Percentiles rank a stretch among this genome's conserved stretches.
Evolutionary conservation across 2,113 vertebrate genomes (phyloP).

Genomic region (Anser cygnoides): DNA sequence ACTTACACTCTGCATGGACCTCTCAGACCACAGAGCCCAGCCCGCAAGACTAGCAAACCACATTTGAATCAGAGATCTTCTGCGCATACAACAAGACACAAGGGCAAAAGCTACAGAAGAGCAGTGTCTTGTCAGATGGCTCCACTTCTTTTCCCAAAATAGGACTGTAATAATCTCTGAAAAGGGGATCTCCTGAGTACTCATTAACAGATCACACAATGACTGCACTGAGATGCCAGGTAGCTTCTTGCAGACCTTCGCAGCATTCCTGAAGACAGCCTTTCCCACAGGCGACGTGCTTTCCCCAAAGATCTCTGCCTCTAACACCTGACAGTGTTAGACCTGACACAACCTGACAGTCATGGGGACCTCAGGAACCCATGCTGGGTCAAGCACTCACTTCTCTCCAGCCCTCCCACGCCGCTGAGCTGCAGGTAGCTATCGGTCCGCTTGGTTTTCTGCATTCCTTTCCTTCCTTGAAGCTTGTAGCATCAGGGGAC

Average conservation of each 20-base stretch:
- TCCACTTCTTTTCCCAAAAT: background rate
- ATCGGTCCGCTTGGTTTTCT: background rate
- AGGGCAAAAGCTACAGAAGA: background rate
- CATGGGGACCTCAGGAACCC: background rate
- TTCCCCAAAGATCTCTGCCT: background rate
- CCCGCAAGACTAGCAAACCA: background rate
- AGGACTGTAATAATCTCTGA: background rate
- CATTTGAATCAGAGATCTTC: background rate
- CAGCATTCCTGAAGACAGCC: background rate
- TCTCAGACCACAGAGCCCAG: background rate
- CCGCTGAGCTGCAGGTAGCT: background rate
- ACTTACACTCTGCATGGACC: background rate
- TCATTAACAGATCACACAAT: background rate
- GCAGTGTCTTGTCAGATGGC: background rate
- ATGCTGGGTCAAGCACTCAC: accelerated
- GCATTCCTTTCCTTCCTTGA: background rate
- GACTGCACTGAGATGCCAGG: background rate
- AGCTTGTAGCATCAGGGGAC: background rate
- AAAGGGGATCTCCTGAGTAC: accelerated
- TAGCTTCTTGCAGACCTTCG: background rate
- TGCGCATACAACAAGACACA: accelerated
- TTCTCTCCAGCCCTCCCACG: background rate
- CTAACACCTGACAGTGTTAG: too few relatives aligned
- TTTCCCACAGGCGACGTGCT: background rate
- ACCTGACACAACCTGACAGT: too few relatives aligned